phyloP scores from a whole-genome alignment of 2,888 invertebrate genomes.

The Deroplatys truncata region DNA sequence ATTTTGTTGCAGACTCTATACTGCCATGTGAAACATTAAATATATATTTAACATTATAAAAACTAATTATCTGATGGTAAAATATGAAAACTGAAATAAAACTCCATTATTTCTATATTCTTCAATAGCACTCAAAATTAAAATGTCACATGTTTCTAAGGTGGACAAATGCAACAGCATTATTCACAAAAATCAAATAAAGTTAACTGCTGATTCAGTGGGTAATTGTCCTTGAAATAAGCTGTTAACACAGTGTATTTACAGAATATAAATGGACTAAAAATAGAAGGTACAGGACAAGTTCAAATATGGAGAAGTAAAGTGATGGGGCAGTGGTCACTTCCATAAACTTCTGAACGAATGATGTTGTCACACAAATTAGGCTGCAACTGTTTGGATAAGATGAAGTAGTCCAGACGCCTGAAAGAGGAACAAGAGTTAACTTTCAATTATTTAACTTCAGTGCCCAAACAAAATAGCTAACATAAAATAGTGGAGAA shows the following conservation, averaged over 20 bases:
- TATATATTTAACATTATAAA: not conserved
- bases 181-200: not conserved
- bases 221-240: not conserved
- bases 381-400: slow-evolving; percentile 73
- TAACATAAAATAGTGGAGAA: no score
- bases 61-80: not conserved
- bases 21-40: not conserved
- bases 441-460: not conserved
- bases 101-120: not conserved
- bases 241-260: not conserved
- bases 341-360: slow-evolving; percentile 76
- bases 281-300: not conserved
- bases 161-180: not conserved
- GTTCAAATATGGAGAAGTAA: slow-evolving; percentile 61
- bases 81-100: not conserved
- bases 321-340: slow-evolving; percentile 94
- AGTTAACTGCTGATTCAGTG: not conserved
- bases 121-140: not conserved
- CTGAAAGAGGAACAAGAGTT: slow-evolving; percentile 45
- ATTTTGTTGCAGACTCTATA: not conserved
- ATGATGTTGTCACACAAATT: slow-evolving; percentile 83
- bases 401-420: slow-evolving; percentile 93
- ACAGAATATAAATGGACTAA: not conserved
- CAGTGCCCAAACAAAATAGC: slow-evolving; percentile 28
- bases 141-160: not conserved